Percentiles rank a stretch among this genome's conserved stretches.
phyloP scores from a whole-genome alignment of 2,113 vertebrate species.

The Noctilio leporinus region DNA sequence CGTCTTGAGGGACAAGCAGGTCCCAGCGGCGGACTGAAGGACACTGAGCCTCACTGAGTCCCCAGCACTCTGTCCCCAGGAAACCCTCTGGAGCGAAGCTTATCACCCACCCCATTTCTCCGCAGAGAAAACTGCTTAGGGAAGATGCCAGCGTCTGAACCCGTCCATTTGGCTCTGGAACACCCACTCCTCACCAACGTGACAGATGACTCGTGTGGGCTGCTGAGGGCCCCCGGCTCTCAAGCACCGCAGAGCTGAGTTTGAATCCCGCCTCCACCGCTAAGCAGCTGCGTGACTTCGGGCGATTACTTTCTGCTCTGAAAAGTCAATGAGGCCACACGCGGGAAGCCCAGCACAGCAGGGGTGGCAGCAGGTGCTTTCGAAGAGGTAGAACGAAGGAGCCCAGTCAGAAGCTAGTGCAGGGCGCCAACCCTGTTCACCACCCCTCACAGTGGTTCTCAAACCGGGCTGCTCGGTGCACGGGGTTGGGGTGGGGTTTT shows the following conservation, averaged over 20 bases:
- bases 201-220: background rate
- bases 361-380: background rate
- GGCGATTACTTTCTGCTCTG: background rate
- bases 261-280: background rate
- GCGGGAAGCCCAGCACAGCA: background rate
- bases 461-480: background rate
- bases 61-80: background rate
- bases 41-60: background rate
- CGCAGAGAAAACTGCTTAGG: background rate
- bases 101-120: background rate
- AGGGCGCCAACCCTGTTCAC: background rate
- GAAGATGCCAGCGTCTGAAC: background rate
- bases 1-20: background rate
- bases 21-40: background rate
- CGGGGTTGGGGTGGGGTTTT: background rate
- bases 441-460: background rate
- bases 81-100: background rate
- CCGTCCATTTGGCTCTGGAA: background rate
- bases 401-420: background rate
- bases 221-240: background rate
- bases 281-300: background rate
- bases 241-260: background rate
- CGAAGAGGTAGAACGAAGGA: accelerated
- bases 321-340: background rate
- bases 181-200: background rate